phyloP scores from a whole-genome alignment of 2,113 vertebrate genomes.

The cat (Felis catus) region DNA sequence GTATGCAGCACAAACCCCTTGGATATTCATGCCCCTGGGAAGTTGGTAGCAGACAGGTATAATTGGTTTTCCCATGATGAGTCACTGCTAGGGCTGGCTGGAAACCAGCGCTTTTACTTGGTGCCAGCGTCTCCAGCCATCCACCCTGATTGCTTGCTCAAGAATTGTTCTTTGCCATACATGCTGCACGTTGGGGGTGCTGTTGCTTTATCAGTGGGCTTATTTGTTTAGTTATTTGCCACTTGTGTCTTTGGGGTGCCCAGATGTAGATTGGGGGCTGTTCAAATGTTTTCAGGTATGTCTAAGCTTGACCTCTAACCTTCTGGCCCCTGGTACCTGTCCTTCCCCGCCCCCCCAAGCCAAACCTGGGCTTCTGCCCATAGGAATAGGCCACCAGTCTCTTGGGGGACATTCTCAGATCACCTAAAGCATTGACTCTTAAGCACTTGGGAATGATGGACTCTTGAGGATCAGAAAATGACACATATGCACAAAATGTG shows the following conservation, averaged over 20 bases:
- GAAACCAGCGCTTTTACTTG: not conserved
- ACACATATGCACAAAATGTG: not conserved
- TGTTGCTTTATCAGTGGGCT: constrained; percentile 35
- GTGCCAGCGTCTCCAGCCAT: not conserved
- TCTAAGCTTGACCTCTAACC: not conserved
- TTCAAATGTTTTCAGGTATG: not conserved
- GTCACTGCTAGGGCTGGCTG: not conserved
- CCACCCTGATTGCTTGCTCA: not conserved
- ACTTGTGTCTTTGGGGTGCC: not conserved
- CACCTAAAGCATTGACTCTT: not conserved
- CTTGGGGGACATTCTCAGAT: not conserved
- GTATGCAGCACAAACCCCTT: not conserved
- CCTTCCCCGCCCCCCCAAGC: no score
- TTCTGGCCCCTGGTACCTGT: not conserved
- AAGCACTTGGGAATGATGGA: not conserved
- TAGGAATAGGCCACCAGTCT: not conserved
- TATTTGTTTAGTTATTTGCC: constrained; percentile 47
- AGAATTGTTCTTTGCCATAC: not conserved
- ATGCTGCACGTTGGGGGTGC: not conserved
- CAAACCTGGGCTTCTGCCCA: not conserved
- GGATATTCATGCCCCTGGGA: not conserved
- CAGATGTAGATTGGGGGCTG: not conserved
- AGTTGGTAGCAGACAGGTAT: not conserved
- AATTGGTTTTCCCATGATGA: not conserved
- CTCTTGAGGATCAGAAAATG: not conserved